phyloP scores from a whole-genome alignment of 2,113 vertebrate genomes.

The Laticauda laticaudata region DNA sequence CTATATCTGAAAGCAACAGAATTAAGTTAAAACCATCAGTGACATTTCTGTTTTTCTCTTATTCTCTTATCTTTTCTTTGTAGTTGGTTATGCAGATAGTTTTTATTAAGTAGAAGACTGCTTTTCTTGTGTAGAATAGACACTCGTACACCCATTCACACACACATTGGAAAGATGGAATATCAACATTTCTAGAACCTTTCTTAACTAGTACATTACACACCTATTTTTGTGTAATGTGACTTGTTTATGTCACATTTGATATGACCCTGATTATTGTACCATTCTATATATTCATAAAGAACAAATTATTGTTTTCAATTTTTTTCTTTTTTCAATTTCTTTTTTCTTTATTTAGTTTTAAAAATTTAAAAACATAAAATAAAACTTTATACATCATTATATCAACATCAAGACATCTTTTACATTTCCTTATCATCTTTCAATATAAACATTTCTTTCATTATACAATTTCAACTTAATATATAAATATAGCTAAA shows the following conservation, averaged over 20 bases:
- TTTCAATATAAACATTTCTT: no score
- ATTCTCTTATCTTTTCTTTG: constrained; percentile 39
- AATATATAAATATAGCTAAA: no score
- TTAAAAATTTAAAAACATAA: no score
- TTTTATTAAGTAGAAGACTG: neutral
- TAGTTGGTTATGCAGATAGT: constrained; percentile 25
- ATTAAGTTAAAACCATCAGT: constrained; percentile 64
- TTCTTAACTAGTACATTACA: neutral
- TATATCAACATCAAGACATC: no score
- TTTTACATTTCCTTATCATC: no score
- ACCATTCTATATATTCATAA: neutral
- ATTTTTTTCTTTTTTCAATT: neutral
- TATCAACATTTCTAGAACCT: neutral
- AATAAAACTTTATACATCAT: no score
- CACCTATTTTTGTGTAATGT: neutral
- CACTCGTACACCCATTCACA: neutral
- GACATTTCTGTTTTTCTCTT: constrained; percentile 65
- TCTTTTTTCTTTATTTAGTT: no score
- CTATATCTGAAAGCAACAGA: constrained; percentile 57
- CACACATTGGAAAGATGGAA: neutral
- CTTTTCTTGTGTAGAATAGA: neutral
- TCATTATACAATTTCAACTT: no score
- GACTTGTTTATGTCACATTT: neutral
- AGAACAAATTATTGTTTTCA: neutral
- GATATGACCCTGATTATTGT: neutral